These are phyloP conservation scores for Lampropteryx suffumata DNA, from an alignment of 2,888 invertebrate genomes.

Conservation along the genomic window DNA sequence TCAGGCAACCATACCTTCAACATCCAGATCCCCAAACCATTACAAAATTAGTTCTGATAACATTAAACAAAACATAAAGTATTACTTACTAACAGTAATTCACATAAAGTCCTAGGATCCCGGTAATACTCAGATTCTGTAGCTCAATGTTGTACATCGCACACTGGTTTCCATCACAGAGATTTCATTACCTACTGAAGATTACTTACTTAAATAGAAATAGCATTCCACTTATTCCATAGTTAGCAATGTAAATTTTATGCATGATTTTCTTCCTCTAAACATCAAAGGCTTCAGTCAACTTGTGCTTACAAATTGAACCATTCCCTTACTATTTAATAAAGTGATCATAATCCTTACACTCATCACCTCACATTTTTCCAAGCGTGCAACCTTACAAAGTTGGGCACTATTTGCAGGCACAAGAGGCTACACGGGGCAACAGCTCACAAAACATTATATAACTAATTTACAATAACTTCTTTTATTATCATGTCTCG, in stretches of 20 bases:
- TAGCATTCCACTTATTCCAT: conserved; percentile 61
- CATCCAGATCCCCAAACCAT: conserved; percentile 69
- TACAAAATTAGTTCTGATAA: conserved; percentile 77
- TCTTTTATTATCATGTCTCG: neutral
- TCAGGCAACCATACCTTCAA: conserved; percentile 61
- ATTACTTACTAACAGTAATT: conserved; percentile 79
- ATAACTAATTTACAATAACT: neutral
- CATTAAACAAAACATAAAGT: conserved; percentile 78
- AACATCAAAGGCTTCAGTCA: conserved; percentile 57
- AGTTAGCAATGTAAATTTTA: conserved; percentile 70
- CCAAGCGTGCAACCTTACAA: conserved; percentile 74
- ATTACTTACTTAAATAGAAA: conserved; percentile 73
- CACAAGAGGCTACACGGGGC: conserved; percentile 59
- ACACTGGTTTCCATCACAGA: conserved; percentile 78
- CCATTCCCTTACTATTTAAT: conserved; percentile 47
- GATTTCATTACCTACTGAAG: conserved; percentile 72
- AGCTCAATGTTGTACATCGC: conserved; percentile 67
- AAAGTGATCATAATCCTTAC: conserved; percentile 60
- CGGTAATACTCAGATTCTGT: conserved; percentile 77
- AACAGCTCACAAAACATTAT: conserved; percentile 50
- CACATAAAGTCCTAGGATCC: conserved; percentile 69
- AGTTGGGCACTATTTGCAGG: conserved; percentile 69
- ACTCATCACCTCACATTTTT: conserved; percentile 76
- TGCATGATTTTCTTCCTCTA: conserved; percentile 70
- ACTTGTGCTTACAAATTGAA: conserved; percentile 71